A percentile compares a stretch with the other conserved stretches of the same genome.
Conservation (phyloP, 2,797 vertebrate species). For the Hylomyscus alleni region DNA sequence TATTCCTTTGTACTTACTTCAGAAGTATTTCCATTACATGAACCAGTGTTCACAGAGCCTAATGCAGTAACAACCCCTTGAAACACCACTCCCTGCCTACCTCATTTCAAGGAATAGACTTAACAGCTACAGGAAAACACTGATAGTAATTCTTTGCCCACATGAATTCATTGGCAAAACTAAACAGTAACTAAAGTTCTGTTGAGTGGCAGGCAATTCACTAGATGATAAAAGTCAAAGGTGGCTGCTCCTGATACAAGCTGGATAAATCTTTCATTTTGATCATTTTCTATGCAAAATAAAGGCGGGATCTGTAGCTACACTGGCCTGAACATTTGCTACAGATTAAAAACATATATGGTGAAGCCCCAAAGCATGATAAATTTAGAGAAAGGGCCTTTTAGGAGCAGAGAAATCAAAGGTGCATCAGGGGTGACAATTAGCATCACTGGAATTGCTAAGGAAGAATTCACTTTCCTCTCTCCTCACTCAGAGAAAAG, state of each 20-base stretch:
- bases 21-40: neutral
- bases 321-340: neutral
- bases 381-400: neutral
- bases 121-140: neutral
- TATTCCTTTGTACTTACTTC: neutral
- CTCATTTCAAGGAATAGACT: neutral
- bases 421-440: neutral
- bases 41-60: neutral
- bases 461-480: neutral
- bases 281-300: neutral
- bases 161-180: conserved; percentile 1
- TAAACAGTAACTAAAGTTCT: neutral
- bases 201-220: neutral
- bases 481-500: neutral
- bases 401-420: neutral
- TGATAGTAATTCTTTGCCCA: neutral
- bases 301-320: neutral
- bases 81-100: neutral
- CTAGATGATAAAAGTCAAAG: neutral
- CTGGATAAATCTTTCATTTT: neutral
- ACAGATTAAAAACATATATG: neutral
- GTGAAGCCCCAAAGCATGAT: neutral
- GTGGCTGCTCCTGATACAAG: neutral
- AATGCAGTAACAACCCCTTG: neutral
- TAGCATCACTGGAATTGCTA: neutral